Conservation (phyloP, 2,797 vertebrate genomes). For the Rachycentron canadum region DNA sequence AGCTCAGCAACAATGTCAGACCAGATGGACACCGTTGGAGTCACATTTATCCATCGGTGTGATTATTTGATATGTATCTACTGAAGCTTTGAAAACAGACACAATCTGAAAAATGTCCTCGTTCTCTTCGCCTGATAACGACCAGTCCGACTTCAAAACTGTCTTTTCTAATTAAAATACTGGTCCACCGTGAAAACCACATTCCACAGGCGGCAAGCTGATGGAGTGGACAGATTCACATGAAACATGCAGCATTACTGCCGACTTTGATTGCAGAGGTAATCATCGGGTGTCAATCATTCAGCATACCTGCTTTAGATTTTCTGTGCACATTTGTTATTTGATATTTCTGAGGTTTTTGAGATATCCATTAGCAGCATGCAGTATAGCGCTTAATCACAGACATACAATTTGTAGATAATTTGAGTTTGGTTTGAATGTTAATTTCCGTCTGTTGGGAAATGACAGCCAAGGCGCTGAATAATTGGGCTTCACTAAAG, state of each 20-base stretch:
- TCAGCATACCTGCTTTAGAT: slow-evolving; percentile 51
- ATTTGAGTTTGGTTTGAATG: slow-evolving; percentile 5
- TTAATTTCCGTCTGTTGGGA: slow-evolving; percentile 20
- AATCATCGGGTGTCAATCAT: slow-evolving; percentile 69
- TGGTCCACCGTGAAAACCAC: slow-evolving; percentile 63
- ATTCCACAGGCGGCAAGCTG: slow-evolving; percentile 79
- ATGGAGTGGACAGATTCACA: slow-evolving; percentile 70
- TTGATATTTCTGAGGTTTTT: slow-evolving; percentile 56
- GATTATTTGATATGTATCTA: slow-evolving; percentile 72
- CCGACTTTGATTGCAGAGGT: slow-evolving; percentile 70
- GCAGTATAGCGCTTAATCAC: neutral
- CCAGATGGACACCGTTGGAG: slow-evolving; percentile 47
- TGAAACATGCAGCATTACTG: slow-evolving; percentile 58
- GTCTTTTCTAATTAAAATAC: slow-evolving; percentile 78
- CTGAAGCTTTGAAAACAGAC: slow-evolving; percentile 65
- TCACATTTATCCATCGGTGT: slow-evolving; percentile 65
- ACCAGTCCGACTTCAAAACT: slow-evolving; percentile 76
- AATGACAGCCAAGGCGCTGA: neutral
- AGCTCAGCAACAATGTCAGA: slow-evolving; percentile 62
- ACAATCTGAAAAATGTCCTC: slow-evolving; percentile 63
- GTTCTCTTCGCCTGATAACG: slow-evolving; percentile 72
- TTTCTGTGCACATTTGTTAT: slow-evolving; percentile 41
- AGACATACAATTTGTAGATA: neutral
- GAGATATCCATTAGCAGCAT: slow-evolving; percentile 17
- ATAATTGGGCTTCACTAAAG: slow-evolving; percentile 13